Percentiles rank a stretch among this genome's conserved stretches.
Evolutionary conservation across 2,888 invertebrate genomes (phyloP).

Genomic region (Napeogenes sylphis): DNA sequence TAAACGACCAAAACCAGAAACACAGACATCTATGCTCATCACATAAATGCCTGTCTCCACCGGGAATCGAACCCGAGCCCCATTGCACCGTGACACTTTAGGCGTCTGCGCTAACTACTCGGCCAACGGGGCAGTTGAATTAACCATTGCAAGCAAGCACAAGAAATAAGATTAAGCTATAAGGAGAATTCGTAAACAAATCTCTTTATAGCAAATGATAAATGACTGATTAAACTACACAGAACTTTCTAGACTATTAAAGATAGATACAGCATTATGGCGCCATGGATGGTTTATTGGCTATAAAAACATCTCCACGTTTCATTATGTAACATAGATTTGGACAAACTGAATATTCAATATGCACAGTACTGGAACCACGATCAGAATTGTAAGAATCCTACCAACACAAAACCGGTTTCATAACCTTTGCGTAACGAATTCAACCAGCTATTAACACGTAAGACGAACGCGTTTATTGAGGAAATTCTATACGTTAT

Average conservation of each 20-base stretch:
- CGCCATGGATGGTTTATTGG: background rate
- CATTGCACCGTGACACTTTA: too few relatives aligned
- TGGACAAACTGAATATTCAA: constrained; percentile 40
- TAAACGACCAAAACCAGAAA: too few relatives aligned
- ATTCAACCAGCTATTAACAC: constrained; percentile 12
- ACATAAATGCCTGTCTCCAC: background rate
- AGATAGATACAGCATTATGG: background rate
- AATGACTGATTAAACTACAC: background rate
- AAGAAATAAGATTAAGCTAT: too few relatives aligned
- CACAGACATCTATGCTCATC: background rate
- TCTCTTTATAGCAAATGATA: too few relatives aligned
- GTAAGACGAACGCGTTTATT: constrained; percentile 9
- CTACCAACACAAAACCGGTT: constrained; percentile 13
- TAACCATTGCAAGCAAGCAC: too few relatives aligned
- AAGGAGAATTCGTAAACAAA: too few relatives aligned
- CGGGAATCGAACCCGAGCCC: background rate
- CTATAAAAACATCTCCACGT: constrained; percentile 6
- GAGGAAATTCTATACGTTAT: constrained; percentile 11
- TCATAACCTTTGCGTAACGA: constrained; percentile 30
- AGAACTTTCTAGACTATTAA: background rate
- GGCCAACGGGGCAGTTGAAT: too few relatives aligned
- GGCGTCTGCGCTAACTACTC: too few relatives aligned
- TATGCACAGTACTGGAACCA: constrained; percentile 31
- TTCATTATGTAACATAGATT: constrained; percentile 36
- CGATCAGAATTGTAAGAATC: constrained; percentile 37